Evolutionary conservation across 1,140 invertebrate genomes (phyloP), one percentile per base, ranked within the genome.

Genomic region (Pararge aegeria): DNA sequence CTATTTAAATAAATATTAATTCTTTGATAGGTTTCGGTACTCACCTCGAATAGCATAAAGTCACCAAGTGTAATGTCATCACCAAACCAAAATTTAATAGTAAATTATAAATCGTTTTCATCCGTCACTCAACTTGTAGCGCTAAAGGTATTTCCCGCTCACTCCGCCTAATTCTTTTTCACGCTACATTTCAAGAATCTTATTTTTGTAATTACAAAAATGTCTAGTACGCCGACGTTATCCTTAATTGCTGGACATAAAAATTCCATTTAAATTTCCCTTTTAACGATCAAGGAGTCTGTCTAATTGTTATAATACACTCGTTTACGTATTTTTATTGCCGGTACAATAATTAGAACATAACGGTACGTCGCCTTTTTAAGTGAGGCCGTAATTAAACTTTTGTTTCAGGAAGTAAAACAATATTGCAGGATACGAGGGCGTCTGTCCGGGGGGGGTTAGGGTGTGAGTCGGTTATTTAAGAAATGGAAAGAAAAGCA

Each of bases 181-280:
- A 87, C 87, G 87, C 84, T 89, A 89, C 87, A 89, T 89, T 89
- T 89, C 85, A 81, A 82, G 83, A 88, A 88, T 88, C 87, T 87
- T 89, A 89, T 89, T 89, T 89, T 89, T 87, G 87, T 89, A 89
- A 89, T 89, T 89, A 89, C 84, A 88, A 89, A 88, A 89, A 89
- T 88, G 87, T 89, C 87, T 87, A 86, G 78, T 81, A 86, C 81
- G 82, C 73, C 87, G 78, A 84, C 87, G 83, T 89, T 89, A 89
- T 88, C 87, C 85, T 89, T 89, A 89, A 89, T 89, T 89, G 85
- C 83, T 87, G 82, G 78, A 89, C 87, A 89, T 89, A 89, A 89
- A 89, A 89, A 89, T 89, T 89, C 87, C 87, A 89, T 89, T 89
- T 86, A 88, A 89, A 89, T 89, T 89, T 89, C 82, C 83, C 75